Conservation (phyloP, 1,140 invertebrate species). For the Trachymyrmex cornetzi region DNA sequence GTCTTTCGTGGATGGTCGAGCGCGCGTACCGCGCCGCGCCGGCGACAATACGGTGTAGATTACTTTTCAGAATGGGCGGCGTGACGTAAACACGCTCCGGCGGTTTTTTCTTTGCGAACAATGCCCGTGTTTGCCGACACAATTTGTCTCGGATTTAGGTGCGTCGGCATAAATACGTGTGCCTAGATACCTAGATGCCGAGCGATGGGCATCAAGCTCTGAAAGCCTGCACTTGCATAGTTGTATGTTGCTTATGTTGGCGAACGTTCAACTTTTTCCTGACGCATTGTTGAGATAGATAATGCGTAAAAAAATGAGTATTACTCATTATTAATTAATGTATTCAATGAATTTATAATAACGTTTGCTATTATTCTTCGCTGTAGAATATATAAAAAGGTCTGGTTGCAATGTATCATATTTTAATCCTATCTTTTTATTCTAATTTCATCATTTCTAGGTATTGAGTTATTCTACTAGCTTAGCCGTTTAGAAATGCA, state of each 20-base stretch:
- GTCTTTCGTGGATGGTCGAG: constrained; percentile 63
- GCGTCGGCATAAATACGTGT: constrained; percentile 27
- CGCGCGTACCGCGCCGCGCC: constrained; percentile 26
- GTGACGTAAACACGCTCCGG: constrained; percentile 84
- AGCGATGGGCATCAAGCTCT: neutral
- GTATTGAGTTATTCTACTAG: constrained; percentile 25
- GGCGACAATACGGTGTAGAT: constrained; percentile 84
- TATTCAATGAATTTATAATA: neutral
- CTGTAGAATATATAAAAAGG: neutral
- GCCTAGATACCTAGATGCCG: neutral
- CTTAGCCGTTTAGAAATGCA: constrained; percentile 17
- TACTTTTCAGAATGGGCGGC: constrained; percentile 86
- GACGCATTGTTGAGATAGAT: neutral
- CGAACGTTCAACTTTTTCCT: neutral
- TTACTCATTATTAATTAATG: neutral
- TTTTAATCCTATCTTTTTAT: neutral
- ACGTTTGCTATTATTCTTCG: neutral
- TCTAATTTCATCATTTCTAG: neutral
- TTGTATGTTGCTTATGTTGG: neutral
- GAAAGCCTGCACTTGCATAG: neutral
- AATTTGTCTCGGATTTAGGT: constrained; percentile 83
- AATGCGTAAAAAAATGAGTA: neutral
- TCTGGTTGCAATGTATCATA: neutral
- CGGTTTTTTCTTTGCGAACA: constrained; percentile 77
- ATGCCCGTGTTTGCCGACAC: constrained; percentile 85